These are phyloP conservation scores for Daubentonia madagascariensis DNA, from an alignment of 2,113 vertebrate genomes.

Conservation along the genomic window DNA sequence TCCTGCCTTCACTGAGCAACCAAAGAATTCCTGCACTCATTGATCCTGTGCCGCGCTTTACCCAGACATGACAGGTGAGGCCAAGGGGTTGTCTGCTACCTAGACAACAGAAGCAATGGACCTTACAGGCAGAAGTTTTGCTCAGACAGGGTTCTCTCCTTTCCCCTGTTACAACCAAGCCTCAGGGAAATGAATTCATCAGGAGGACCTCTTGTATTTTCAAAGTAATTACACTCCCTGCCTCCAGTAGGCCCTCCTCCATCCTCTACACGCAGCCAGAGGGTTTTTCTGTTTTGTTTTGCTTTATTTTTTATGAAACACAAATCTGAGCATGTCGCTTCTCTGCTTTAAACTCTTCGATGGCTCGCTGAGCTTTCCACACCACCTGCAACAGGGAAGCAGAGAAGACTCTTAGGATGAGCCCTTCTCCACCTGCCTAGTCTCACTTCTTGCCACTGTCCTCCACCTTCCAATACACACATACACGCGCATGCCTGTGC, in stretches of 20 bases:
- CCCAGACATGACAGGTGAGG: neutral
- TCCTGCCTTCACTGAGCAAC: neutral
- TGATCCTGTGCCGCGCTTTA: neutral
- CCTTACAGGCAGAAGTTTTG: neutral
- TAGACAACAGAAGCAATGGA: neutral
- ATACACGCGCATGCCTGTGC: neutral
- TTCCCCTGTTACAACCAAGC: neutral
- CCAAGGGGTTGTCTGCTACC: neutral
- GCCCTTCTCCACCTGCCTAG: neutral
- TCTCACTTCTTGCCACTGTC: neutral
- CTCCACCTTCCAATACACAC: neutral
- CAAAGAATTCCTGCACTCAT: neutral
- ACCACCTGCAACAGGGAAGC: neutral
- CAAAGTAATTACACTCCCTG: neutral
- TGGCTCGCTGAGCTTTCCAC: neutral
- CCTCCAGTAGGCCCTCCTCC: neutral
- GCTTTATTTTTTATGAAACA: neutral
- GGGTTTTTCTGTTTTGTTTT: neutral
- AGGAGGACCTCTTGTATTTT: neutral
- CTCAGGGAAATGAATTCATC: neutral
- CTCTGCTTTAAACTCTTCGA: neutral
- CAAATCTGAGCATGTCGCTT: neutral
- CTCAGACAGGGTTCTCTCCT: neutral
- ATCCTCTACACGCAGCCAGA: neutral
- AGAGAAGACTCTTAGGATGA: neutral